These are phyloP conservation scores for Aeoliscus strigatus DNA, from an alignment of 2,797 vertebrate species.

Conservation along the genomic window DNA sequence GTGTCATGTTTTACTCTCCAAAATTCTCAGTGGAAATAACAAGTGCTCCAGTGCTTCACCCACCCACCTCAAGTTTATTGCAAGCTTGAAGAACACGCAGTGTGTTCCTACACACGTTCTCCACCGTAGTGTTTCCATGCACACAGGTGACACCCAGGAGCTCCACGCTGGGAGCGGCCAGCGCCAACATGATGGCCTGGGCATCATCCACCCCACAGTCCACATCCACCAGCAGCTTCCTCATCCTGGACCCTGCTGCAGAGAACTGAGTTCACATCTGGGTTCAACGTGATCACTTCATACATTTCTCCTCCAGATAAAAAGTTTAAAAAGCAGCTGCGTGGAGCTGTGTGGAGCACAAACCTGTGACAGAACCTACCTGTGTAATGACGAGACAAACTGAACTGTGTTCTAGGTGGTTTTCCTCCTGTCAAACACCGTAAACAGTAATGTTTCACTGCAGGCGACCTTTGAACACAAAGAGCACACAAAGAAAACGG, in stretches of 20 bases:
- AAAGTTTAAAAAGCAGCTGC: not conserved
- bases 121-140: constrained; percentile 71
- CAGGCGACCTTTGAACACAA: constrained; percentile 26
- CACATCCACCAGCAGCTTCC: constrained; percentile 67
- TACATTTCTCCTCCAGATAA: not conserved
- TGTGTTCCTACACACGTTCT: constrained; percentile 76
- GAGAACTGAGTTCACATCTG: not conserved
- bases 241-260: constrained; percentile 54
- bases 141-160: constrained; percentile 76
- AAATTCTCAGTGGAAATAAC: no score
- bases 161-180: constrained; percentile 61
- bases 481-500: not conserved
- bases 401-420: not conserved
- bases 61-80: constrained; percentile 63
- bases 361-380: constrained; percentile 20
- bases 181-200: constrained; percentile 75
- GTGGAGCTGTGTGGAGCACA: not conserved
- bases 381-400: not conserved
- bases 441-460: not conserved
- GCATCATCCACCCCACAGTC: constrained; percentile 77
- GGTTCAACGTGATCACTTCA: not conserved
- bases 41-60: no score
- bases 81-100: constrained; percentile 72
- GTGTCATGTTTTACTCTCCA: no score
- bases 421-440: constrained; percentile 2